A percentile compares a stretch with the other conserved stretches of the same genome.
Evolutionary conservation across 2,797 vertebrate species (phyloP).

Genomic region (Buceros bicornis): DNA sequence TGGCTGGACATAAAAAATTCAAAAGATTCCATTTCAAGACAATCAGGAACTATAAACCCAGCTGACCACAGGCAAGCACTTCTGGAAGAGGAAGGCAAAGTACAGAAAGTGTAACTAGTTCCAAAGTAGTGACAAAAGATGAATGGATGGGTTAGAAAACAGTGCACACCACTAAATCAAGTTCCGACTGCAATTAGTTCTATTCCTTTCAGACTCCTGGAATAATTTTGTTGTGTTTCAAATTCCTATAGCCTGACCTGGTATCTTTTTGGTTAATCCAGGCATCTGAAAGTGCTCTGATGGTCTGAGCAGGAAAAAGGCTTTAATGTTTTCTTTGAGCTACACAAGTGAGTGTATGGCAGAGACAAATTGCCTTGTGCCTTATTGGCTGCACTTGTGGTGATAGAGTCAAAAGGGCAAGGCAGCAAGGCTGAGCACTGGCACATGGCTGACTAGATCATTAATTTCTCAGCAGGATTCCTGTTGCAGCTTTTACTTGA

Average conservation of each 20-base stretch:
- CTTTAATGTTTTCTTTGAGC: background rate
- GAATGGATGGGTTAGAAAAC: background rate
- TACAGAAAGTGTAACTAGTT: background rate
- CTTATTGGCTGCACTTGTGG: background rate
- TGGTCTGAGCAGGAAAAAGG: background rate
- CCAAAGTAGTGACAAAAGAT: background rate
- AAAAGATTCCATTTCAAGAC: background rate
- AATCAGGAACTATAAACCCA: background rate
- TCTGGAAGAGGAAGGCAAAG: background rate
- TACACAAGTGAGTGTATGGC: fast-evolving
- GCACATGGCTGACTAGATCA: background rate
- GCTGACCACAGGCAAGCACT: background rate
- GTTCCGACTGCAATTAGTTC: background rate
- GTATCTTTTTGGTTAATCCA: background rate
- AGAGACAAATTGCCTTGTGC: background rate
- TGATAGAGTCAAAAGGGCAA: background rate
- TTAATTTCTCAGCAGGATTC: background rate
- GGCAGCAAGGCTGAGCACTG: background rate
- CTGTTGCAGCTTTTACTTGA: background rate
- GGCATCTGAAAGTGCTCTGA: background rate
- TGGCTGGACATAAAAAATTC: background rate
- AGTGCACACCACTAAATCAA: background rate
- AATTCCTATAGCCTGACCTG: background rate
- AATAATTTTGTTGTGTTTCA: background rate
- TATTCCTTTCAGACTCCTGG: background rate